Base-by-base conservation (phyloP, 2,888 invertebrate genomes). In the Vesta saturnalis region DNA sequence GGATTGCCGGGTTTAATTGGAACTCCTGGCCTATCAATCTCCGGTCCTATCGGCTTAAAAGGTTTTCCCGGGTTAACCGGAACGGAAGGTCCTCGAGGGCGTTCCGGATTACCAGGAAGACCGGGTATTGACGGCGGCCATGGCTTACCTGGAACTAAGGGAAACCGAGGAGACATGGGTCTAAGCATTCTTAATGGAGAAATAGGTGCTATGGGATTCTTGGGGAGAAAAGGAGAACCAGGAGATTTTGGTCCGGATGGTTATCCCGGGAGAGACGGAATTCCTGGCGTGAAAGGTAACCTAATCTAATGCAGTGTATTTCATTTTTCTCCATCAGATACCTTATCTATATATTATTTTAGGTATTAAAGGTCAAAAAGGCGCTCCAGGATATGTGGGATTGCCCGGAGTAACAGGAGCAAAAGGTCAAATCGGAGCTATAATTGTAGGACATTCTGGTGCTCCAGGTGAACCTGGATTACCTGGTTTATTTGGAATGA, bases 41-140 rank as follows among this genome's bases (percentile, higher is more conserved):
- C 69, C 10, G 93, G 92, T 18, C 82, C 85, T 0, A 75, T 82
- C 22, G 94, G 94, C 14, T 79, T 85, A 8, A 92, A 91, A 81
- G 94, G 94, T 3, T 86, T 87, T 72, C 83, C 86, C 0, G 94
- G 94, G 30, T 82, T 88, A 55, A 86, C 85, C 19, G 94, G 94
- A 46, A 86, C 88, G 67, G 82, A 85, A 64, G 94, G 94, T 14
- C 88, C 87, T 0, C 85, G 82, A 39, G 94, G 94, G 56, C 80
- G 82, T 1, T 58, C 79, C 0, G 85, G 84, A 14, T 55, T 35
- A 12, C 78, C 79, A 0, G 84, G 84, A 19, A 67, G 62, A 22
- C 74, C 78, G 0, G 80, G 84, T 5, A 22, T 75, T 35, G 60
- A 65, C 35, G 84, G 82, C 16, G 47, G 70, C 8, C 78, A 80